A percentile compares a stretch with the other conserved stretches of the same genome.
Evolutionary conservation across 2,113 vertebrate species (phyloP).

Genomic region (Strigops habroptila): DNA sequence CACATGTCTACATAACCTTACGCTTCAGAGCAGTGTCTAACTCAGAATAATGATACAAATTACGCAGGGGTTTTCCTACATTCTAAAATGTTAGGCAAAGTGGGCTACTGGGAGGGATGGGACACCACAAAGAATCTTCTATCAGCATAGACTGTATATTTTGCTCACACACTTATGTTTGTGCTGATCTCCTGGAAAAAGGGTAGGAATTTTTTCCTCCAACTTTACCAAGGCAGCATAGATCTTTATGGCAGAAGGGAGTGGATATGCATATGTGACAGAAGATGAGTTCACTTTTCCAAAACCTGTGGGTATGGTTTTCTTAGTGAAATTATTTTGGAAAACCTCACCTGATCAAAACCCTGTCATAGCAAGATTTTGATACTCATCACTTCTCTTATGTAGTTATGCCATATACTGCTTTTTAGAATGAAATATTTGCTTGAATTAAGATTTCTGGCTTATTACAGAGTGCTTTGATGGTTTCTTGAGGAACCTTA

Average conservation of each 20-base stretch:
- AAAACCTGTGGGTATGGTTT: not conserved
- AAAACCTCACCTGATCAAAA: not conserved
- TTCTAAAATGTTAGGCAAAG: not conserved
- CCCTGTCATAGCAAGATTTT: not conserved
- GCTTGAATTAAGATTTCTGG: not conserved
- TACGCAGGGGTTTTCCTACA: not conserved
- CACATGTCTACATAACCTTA: not conserved
- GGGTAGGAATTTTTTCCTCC: not conserved
- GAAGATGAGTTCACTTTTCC: not conserved
- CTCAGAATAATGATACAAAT: not conserved
- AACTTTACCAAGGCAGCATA: not conserved
- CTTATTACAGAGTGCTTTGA: not conserved
- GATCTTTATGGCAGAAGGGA: not conserved
- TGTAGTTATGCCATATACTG: not conserved
- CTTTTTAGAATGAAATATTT: not conserved
- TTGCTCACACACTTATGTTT: not conserved
- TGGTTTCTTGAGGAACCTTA: not conserved
- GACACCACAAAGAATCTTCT: not conserved
- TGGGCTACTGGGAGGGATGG: not conserved
- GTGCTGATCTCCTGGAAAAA: not conserved
- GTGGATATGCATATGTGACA: not conserved
- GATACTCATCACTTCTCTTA: not conserved
- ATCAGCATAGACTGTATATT: not conserved
- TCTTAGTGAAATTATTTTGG: not conserved
- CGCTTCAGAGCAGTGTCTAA: not conserved